A percentile compares a stretch with the other conserved stretches of the same genome.
phyloP scores from a whole-genome alignment of 2,113 vertebrate species.

The Chaetops frenatus region DNA sequence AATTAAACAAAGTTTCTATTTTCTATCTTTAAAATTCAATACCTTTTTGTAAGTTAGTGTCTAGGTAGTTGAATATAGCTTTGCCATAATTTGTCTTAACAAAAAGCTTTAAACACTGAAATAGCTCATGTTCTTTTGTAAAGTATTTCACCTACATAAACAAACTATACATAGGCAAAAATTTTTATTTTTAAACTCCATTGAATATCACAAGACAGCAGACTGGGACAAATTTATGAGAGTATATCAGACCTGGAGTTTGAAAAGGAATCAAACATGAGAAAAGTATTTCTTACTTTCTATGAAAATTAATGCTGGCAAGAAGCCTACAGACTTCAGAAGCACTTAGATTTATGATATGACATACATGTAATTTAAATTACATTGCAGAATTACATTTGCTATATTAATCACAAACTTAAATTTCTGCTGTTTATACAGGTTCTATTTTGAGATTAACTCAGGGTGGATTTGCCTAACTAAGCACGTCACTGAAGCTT shows the following conservation, averaged over 20 bases:
- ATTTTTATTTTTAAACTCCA: not conserved
- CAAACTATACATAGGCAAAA: not conserved
- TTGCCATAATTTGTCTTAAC: not conserved
- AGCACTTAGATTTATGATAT: constrained; percentile 5
- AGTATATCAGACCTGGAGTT: not conserved
- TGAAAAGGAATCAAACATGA: not conserved
- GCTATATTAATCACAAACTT: not conserved
- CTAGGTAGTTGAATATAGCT: not conserved
- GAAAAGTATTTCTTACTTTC: not conserved
- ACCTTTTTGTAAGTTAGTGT: not conserved
- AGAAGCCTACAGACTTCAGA: not conserved
- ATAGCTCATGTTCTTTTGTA: not conserved
- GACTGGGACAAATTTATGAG: not conserved
- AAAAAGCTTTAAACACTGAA: not conserved
- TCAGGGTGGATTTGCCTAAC: not conserved
- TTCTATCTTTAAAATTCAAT: not conserved
- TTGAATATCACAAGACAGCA: not conserved
- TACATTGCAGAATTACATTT: not conserved
- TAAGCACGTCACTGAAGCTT: not conserved
- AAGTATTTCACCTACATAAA: not conserved
- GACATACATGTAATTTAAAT: not conserved
- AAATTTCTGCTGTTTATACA: not conserved
- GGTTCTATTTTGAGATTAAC: not conserved
- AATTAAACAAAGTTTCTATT: not conserved
- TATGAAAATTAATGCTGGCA: not conserved